Base-by-base conservation (phyloP, 2,888 invertebrate species). In the Adelphocoris suturalis region DNA sequence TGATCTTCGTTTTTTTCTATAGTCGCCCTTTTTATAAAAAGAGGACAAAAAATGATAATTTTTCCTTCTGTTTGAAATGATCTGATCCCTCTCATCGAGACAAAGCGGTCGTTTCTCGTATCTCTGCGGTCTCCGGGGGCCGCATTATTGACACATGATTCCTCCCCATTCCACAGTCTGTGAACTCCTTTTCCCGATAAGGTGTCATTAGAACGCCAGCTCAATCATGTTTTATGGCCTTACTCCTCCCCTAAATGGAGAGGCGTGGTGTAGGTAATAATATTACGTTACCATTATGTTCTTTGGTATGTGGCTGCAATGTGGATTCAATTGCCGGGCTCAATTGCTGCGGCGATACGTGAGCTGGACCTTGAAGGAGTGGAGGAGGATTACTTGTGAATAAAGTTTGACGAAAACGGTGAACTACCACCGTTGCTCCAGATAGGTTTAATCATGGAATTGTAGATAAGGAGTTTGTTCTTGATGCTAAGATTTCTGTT, bases 61-160 rank as follows among this genome's bases (percentile, higher is more conserved):
- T 27, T 68, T 68, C 23, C 11, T 11, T 23, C 19, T 68, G 23
- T 23, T 68, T 7, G 68, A 68, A 68, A 68, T 68, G 68, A 68
- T 23, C 68, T 23, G 19, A 68, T 19, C 68, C 68, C 68, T 23
- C 68, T 68, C 68, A 19, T 23, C 23, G 11, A 27, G 23, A 68
- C 68, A 23, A 68, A 68, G 23, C 68, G 68, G 68, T 13, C 23
- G 68, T 68, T 68, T 68, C 68, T 68, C 68, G 68, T 68, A 68
- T 68, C 37, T 37, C 47, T 78, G 78, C 78, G 78, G 78, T 78
- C 47, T 14, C 78, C 37, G 16, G 75, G 16, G 19, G 68, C 19
- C 57, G 57, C 37, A 3, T 76, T 46, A 78, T 78, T 46, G 78
- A 78, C 37, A 78, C 78, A 78, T 78, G 78, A 78, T 78, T 78